Evolutionary conservation across 2,797 vertebrate genomes (phyloP), one percentile per base, ranked within the genome.

Genomic region (Amazona finschi): DNA sequence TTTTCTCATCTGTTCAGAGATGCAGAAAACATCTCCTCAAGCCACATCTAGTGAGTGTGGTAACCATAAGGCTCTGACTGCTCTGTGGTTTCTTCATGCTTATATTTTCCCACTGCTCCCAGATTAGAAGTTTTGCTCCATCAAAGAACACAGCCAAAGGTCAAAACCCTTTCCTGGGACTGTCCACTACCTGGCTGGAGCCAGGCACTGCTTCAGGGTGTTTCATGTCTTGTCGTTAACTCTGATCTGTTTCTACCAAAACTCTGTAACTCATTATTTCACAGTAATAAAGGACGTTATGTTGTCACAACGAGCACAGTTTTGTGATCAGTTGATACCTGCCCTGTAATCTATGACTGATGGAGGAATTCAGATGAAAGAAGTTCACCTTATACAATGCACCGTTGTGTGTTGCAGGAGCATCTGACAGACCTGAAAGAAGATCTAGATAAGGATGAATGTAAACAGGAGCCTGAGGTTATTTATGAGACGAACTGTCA

Each of bases 401-500:
- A 62, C 93, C 13, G 46, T 93, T 96, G 65, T 97, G 58, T 97
- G 91, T 97, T 97, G 44, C 97, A 99, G 99, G 99, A 99, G 75
- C 98, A 99, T 39, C 95, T 98, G 88, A 98, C 98, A 47, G 99
- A 99, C 96, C 97, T 99, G 97, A 99, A 99, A 89, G 99, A 99
- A 87, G 99, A 99, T 94, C 98, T 99, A 96, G 99, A 99, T 96
- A 99, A 99, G 95, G 99, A 99, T 7, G 99, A 99, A 96, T 99
- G 98, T 93, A 99, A 99, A 95, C 99, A 99, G 97, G 99, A 99
- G 97, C 98, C 99, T 0, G 99, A 99, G 95, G 99, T 98, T 94
- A 96, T 99, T 92, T 99, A 99, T 20, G 99, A 99, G 97, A 99
- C 99, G 41, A 99, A 99, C 97, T 99, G 99, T 96, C 99, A 99